These are phyloP conservation scores for Avahi laniger DNA, from an alignment of 2,797 vertebrate species.

Conservation along the genomic window DNA sequence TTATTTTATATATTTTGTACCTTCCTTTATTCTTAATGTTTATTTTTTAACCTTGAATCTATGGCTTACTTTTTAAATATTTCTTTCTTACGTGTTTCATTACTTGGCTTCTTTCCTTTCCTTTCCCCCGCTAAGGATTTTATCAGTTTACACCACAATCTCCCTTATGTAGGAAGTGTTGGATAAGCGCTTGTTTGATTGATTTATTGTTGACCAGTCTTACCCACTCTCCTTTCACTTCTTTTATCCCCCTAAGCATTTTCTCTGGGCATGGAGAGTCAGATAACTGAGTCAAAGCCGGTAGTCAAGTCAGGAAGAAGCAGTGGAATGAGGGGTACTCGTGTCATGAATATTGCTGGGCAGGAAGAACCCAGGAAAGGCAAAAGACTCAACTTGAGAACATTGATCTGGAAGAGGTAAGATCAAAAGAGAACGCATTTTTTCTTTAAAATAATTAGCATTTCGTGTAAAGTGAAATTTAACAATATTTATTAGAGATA, in stretches of 20 bases:
- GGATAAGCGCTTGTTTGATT: not conserved
- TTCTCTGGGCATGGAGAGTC: not conserved
- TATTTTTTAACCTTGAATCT: not conserved
- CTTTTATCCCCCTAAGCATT: not conserved
- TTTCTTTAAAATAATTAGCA: not conserved
- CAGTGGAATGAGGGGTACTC: not conserved
- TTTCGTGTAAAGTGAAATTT: not conserved
- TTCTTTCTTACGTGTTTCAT: not conserved
- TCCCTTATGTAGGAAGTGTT: not conserved
- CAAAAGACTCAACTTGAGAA: not conserved
- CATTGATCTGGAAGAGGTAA: not conserved
- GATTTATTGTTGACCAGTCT: constrained; percentile 5
- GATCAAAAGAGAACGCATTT: not conserved
- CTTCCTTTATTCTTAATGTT: not conserved
- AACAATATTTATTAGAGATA: not conserved
- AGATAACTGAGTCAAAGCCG: not conserved
- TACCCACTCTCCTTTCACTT: not conserved
- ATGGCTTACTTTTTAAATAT: not conserved
- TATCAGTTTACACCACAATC: not conserved
- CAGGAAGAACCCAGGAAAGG: not conserved
- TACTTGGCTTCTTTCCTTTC: not conserved
- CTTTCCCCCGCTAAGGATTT: not conserved
- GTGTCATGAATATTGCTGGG: too few relatives aligned
- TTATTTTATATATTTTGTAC: not conserved
- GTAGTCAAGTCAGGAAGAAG: not conserved